Evolutionary conservation across 2,797 vertebrate genomes (phyloP).

Genomic region (Tinamus major): DNA sequence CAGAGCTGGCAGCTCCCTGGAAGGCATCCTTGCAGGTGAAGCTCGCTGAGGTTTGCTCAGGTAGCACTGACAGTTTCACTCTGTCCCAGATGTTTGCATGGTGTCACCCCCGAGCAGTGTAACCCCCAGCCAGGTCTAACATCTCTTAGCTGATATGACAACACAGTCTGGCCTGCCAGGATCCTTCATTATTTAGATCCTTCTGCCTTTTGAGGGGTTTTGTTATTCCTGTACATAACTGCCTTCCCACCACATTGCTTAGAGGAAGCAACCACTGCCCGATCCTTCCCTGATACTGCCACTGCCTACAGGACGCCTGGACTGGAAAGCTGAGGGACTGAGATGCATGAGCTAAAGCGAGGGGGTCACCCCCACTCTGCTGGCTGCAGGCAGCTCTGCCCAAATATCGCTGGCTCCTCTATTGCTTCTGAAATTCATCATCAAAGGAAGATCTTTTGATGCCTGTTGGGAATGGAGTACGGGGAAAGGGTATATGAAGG

Average conservation of each 20-base stretch:
- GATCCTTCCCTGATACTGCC: neutral
- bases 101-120: neutral
- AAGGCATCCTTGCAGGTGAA: neutral
- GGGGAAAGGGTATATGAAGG: neutral
- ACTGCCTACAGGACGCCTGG: neutral
- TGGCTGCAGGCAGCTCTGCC: neutral
- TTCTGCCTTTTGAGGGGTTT: neutral
- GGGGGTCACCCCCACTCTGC: neutral
- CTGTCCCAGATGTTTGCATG: neutral
- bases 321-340: neutral
- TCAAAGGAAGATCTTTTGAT: neutral
- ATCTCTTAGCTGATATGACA: neutral
- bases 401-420: neutral
- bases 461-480: neutral
- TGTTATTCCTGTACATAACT: neutral
- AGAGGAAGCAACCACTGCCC: conserved; percentile 27
- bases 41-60: neutral
- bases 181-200: neutral
- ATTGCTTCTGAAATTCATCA: neutral
- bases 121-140: neutral
- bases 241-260: neutral
- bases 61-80: neutral
- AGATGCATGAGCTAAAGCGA: neutral
- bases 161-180: neutral
- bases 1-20: neutral